These are phyloP conservation scores for Sinocyclocheilus maitianheensis DNA, from an alignment of 2,113 vertebrate species.

Conservation along the genomic window DNA sequence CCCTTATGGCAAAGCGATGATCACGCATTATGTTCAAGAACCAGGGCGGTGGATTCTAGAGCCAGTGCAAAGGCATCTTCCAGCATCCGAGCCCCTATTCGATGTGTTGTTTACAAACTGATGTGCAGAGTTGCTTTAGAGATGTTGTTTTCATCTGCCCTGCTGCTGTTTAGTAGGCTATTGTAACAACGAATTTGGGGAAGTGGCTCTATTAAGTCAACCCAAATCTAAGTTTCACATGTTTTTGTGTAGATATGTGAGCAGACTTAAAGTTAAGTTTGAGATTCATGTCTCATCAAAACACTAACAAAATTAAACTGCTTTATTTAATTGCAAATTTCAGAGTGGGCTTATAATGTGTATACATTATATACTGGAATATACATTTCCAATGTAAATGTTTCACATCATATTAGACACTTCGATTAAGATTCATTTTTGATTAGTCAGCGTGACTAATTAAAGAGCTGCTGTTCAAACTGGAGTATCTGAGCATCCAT, in stretches of 20 bases:
- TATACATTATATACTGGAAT: too few relatives aligned
- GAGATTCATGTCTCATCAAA: not conserved
- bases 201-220: not conserved
- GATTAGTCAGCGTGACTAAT: not conserved
- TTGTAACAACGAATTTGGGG: not conserved
- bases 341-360: not conserved
- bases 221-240: not conserved
- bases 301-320: not conserved
- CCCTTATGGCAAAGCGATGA: conserved; percentile 51
- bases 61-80: conserved; percentile 40
- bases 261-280: not conserved
- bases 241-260: not conserved
- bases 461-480: not conserved
- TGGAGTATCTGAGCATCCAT: not conserved
- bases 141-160: not conserved
- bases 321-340: not conserved
- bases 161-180: not conserved
- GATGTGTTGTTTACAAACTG: conserved; percentile 38
- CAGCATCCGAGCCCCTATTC: conserved; percentile 2
- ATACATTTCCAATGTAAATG: not conserved
- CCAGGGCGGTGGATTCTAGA: conserved; percentile 36
- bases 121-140: conserved; percentile 22
- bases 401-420: not conserved
- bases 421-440: not conserved
- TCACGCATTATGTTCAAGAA: conserved; percentile 45